Base-by-base conservation (phyloP, 1,140 invertebrate genomes). In the Paralvinella palmiformis region DNA sequence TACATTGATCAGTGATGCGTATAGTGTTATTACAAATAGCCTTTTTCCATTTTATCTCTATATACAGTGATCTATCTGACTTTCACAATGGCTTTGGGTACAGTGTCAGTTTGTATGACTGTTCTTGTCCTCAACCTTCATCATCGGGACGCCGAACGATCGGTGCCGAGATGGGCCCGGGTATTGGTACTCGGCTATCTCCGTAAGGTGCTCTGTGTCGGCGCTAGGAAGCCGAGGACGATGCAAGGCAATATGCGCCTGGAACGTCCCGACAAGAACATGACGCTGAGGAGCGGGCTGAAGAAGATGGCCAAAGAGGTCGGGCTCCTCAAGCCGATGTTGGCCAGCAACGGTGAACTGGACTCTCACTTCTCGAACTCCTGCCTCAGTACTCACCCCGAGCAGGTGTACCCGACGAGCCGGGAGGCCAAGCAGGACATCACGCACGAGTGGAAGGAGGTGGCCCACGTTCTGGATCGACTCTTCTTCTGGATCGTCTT, bases 11-110 rank as follows among this genome's bases (percentile, higher is more conserved):
- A n/a, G n/a, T n/a, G n/a, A n/a, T n/a, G n/a, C n/a, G n/a, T n/a
- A n/a, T n/a, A n/a, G n/a, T n/a, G n/a, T n/a, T n/a, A n/a, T n/a
- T n/a, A n/a, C n/a, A n/a, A n/a, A 41, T 41, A n/a, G 37, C 10
- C 7, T 53, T 53, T 53, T 13, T 53, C 55, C 29, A 32, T 61
- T 61, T 27, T n/a, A n/a, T n/a, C n/a, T n/a, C n/a, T n/a, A n/a
- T n/a, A n/a, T n/a, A n/a, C 84, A 97, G 94, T 94, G 80, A 97
- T 96, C 68, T 99, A 98, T 85, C 98, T 99, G 85, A 97, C 96
- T 83, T 98, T 94, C 85, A 98, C 98, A 82, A 99, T 98, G 96
- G 95, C 98, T 82, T 97, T 99, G 94, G 95, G 98, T 80, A 94
- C 95, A 72, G 94, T 95, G 75, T 98, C 94, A 64, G 95, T 99